Evolutionary conservation across 2,888 invertebrate genomes (phyloP), one percentile per base, ranked within the genome.

Genomic region (Noctua fimbriata): DNA sequence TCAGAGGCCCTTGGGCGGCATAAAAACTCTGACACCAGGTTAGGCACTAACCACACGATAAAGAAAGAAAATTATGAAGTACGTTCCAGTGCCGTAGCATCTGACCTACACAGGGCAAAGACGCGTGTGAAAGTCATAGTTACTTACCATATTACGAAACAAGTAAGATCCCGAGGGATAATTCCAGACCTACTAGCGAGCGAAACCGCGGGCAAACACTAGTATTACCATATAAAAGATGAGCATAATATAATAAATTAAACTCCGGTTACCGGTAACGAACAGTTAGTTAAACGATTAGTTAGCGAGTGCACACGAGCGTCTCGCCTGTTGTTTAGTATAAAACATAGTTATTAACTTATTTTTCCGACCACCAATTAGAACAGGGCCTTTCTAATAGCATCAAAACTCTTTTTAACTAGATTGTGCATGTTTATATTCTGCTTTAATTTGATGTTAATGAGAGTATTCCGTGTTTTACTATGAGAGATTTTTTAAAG

Each of bases 251-350:
- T 73, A 71, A 83, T 79, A 79, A 86, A 83, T 83, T 73, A 76
- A 76, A 73, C 69, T 74, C 60, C 73, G 69, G 82, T 87, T 79
- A 77, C 76, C 24, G 69, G 78, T 85, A 82, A 78, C 78, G 49
- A 79, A 88, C 89, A 78, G 88, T 88, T 84, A 88, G 75, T 83
- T 87, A 89, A 89, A 83, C 86, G 81, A 89, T 85, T 84, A 81
- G 84, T 82, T 80, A 88, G 83, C 73, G 87, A 78, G 78, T 83
- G 88, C 88, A 88, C 90, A 90, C 90, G 89, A 91, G 88, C 88
- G 86, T 74, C 69, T 81, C 83, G 69, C 77, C 78, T 87, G 85
- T 89, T 87, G 87, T 88, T 87, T 74, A 55, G 44, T 78, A 69
- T 36, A 80, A 71, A 79, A 65, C 76, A 88, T 88, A 76, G 81